Evolutionary conservation across 2,888 invertebrate species (phyloP).

Genomic region (Zootermopsis nevadensis): DNA sequence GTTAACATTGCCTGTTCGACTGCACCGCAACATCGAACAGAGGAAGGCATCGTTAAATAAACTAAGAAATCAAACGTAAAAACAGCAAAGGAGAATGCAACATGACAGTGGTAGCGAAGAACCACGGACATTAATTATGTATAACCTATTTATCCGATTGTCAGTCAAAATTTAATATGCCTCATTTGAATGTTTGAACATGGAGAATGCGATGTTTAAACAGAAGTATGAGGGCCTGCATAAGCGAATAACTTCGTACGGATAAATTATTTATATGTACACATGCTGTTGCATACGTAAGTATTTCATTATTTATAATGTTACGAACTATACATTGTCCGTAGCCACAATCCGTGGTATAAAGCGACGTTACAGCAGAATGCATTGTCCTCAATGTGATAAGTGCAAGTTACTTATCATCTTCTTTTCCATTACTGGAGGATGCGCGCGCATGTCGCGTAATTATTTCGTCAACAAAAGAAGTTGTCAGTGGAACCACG

Average conservation of each 20-base stretch:
- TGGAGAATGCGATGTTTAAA: background rate
- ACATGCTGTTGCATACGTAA: background rate
- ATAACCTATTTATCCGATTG: slow-evolving; percentile 27
- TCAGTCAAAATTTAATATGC: slow-evolving; percentile 23
- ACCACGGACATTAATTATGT: slow-evolving; percentile 4
- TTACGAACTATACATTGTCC: background rate
- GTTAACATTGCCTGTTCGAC: background rate
- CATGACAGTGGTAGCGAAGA: background rate
- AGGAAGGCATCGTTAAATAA: background rate
- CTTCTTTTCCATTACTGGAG: too few relatives aligned
- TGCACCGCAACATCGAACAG: background rate
- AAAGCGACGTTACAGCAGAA: background rate
- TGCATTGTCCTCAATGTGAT: too few relatives aligned
- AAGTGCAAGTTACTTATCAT: too few relatives aligned
- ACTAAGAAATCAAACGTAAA: background rate
- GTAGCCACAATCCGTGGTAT: background rate
- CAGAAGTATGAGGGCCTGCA: background rate
- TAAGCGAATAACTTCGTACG: background rate
- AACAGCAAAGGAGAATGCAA: background rate
- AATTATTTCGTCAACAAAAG: too few relatives aligned
- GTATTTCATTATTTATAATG: background rate
- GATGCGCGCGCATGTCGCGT: too few relatives aligned
- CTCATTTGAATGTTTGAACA: background rate
- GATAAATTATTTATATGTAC: slow-evolving; percentile 3
- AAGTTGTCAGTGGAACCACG: too few relatives aligned